Evolutionary conservation across 2,888 invertebrate genomes (phyloP).

Genomic region (Ectemnius cavifrons): DNA sequence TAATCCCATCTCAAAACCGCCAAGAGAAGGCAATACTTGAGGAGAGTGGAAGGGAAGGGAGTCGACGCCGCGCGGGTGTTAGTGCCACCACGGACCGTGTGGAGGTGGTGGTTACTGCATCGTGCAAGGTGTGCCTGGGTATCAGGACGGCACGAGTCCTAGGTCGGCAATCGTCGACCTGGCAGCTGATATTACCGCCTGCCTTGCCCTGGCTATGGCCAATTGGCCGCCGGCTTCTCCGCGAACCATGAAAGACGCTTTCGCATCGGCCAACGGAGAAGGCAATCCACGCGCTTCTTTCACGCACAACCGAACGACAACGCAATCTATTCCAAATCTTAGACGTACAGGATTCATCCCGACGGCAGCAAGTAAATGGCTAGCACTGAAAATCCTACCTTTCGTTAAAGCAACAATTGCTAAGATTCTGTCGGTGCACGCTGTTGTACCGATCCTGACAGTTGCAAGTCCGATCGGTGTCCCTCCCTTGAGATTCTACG

Average conservation of each 20-base stretch:
- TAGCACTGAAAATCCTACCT: no score
- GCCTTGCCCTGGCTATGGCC: conserved; percentile 56
- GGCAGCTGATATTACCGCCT: conserved; percentile 60
- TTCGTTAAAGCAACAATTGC: no score
- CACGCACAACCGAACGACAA: no score
- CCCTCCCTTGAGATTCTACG: no score
- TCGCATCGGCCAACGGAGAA: conserved; percentile 12
- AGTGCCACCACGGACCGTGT: conserved; percentile 22
- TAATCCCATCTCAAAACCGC: conserved; percentile 39
- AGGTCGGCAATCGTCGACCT: conserved; percentile 53
- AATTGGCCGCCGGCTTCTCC: conserved; percentile 34
- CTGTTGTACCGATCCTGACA: no score
- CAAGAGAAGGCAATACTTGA: conserved; percentile 12
- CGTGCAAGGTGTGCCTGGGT: conserved; percentile 56
- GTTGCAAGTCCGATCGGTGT: no score
- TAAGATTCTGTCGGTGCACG: no score
- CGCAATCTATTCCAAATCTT: no score
- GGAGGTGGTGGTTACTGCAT: conserved; percentile 48
- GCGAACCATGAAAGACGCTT: conserved; percentile 41
- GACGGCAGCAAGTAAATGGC: no score
- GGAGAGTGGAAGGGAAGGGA: conserved; percentile 14
- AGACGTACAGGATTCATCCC: no score
- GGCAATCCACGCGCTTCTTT: neutral
- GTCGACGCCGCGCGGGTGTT: conserved; percentile 41
- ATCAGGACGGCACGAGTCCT: conserved; percentile 54